phyloP scores from a whole-genome alignment of 2,113 vertebrate genomes.

The Clarias batrachus region DNA sequence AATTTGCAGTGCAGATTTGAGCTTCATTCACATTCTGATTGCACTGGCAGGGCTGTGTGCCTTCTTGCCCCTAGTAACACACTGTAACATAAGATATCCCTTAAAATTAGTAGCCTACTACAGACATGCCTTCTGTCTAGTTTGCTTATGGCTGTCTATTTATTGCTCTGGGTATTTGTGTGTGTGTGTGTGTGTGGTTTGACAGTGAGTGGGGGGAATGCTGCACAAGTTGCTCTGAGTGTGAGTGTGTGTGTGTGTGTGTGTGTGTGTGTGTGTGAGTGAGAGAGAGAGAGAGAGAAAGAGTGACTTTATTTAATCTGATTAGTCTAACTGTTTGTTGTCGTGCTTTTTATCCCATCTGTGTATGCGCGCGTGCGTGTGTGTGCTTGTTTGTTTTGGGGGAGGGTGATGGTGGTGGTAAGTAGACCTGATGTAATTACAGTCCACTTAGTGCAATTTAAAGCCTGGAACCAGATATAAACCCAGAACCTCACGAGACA shows the following conservation, averaged over 20 bases:
- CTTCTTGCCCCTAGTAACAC: constrained; percentile 35
- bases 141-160: constrained; percentile 64
- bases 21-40: neutral
- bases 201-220: constrained; percentile 48
- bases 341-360: neutral
- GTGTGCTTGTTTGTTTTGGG: neutral
- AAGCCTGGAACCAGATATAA: constrained; percentile 19
- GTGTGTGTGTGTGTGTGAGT: no score
- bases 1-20: neutral
- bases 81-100: constrained; percentile 38
- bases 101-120: constrained; percentile 40
- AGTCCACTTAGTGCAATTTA: constrained; percentile 15
- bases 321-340: constrained; percentile 56
- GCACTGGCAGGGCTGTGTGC: neutral
- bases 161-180: constrained; percentile 60
- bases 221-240: neutral
- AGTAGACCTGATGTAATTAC: neutral
- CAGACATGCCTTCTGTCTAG: constrained; percentile 55
- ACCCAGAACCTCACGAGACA: constrained; percentile 15
- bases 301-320: constrained; percentile 67
- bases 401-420: neutral
- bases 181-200: constrained; percentile 55
- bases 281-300: no score
- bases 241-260: constrained; percentile 37
- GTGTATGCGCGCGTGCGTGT: neutral